Evolutionary conservation across 1,140 invertebrate genomes (phyloP).

Genomic region (Ceratina australensis): DNA sequence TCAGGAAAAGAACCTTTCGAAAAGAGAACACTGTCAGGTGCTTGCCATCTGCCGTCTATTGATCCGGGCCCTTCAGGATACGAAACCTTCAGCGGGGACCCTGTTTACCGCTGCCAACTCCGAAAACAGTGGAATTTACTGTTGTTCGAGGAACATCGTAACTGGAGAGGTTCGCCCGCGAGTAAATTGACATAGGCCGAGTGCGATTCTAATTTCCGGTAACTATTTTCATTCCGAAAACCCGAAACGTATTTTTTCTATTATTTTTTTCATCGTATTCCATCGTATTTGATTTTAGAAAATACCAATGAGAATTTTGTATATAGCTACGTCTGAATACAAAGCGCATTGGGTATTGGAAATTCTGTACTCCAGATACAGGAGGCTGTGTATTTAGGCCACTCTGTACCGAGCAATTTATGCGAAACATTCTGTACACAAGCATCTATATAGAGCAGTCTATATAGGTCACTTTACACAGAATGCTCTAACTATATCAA

Average conservation of each 20-base stretch:
- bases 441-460: neutral
- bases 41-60: constrained; percentile 56
- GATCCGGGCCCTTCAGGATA: constrained; percentile 36
- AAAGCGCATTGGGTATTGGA: neutral
- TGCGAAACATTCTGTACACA: neutral
- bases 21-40: constrained; percentile 51
- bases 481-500: constrained; percentile 17
- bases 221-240: neutral
- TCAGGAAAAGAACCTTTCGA: constrained; percentile 18
- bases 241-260: neutral
- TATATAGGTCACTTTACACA: neutral
- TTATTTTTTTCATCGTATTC: too few species aligned
- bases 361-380: neutral
- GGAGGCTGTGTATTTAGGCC: neutral
- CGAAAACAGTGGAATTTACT: constrained; percentile 14
- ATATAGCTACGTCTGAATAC: neutral
- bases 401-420: constrained; percentile 1
- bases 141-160: constrained; percentile 28
- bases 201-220: constrained; percentile 32
- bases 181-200: constrained; percentile 30
- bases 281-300: too few species aligned
- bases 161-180: constrained; percentile 15
- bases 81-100: constrained; percentile 25
- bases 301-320: neutral
- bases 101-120: constrained; percentile 16